Base-by-base conservation (phyloP, 2,888 invertebrate species). In the Drosophila vallismaia region DNA sequence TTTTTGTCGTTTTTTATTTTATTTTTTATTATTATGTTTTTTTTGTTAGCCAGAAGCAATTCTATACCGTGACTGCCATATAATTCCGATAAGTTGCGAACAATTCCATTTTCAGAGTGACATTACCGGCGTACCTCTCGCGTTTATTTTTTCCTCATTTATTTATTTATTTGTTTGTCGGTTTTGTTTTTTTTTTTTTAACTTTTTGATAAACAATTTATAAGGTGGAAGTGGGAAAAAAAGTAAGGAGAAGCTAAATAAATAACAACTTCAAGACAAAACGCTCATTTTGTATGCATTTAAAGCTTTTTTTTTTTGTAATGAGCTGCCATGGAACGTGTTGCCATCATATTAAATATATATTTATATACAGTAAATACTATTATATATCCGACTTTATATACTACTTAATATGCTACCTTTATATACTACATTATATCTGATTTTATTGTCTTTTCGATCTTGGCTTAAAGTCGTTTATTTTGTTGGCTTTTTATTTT, bases 271-370 rank as follows among this genome's bases (percentile, higher is more conserved):
- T 75, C 60, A 56, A 74, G 72, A 77, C 72, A 71, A 75, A 76
- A 74, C 73, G 66, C 83, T 88, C 87, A 84, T 89, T 88, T 85
- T 76, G 76, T 89, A 89, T 88, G 89, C 88, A 86, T 84, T 89
- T 89, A 84, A 89, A 79, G 82, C 74, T 79, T 58, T 79, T 58
- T 58, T 79, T 58, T 71, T 71, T 2, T 19, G 63, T 81, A 78
- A 81, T 79, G 73, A 77, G 73, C 73, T 62, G 59, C 67, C 36
- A n/a, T 36, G 70, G 55, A 31, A 19, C 19, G 24, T 29, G 40
- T 53, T 29, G 7, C 28, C 40, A 52, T 36, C 36, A 36, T 36
- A 36, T 33, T 33, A 33, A 33, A 8, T 33, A 33, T 33, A 33
- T 36, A 19, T 36, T n/a, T 33, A 33, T 33, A 4, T 9, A 10